phyloP scores from a whole-genome alignment of 2,797 vertebrate species.

The Pseudocheirus occidentalis region DNA sequence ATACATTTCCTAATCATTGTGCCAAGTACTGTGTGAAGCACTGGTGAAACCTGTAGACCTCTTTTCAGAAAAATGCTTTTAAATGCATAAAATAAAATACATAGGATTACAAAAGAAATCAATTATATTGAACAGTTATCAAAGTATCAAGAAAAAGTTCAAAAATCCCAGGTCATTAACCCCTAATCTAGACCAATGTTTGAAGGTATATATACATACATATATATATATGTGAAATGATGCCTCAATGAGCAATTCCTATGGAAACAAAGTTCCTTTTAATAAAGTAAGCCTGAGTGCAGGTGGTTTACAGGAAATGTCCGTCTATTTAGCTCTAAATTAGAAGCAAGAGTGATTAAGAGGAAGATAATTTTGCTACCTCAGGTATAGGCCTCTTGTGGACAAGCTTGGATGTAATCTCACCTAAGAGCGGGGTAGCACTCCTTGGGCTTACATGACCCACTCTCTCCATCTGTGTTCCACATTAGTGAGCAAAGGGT shows the following conservation, averaged over 20 bases:
- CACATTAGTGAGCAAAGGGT: neutral
- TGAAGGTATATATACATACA: neutral
- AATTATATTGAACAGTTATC: neutral
- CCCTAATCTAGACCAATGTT: neutral
- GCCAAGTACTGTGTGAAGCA: neutral
- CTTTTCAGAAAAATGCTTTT: neutral
- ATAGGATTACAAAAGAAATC: neutral
- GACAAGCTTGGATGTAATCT: neutral
- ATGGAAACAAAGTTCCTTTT: neutral
- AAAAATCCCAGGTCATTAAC: neutral
- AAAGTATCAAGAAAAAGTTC: neutral
- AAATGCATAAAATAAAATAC: neutral
- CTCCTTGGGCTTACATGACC: neutral
- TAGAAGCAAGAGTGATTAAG: neutral
- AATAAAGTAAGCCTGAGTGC: neutral
- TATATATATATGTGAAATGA: neutral
- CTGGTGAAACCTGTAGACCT: neutral
- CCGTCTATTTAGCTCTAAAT: neutral
- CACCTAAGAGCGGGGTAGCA: neutral
- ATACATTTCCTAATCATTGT: neutral
- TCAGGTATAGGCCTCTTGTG: neutral
- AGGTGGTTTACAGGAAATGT: neutral
- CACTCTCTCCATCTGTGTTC: neutral
- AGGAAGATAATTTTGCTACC: neutral
- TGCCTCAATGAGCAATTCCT: neutral